Percentiles rank a stretch among this genome's conserved stretches.
Conservation (phyloP, 2,797 vertebrate species). For the Alfaro cultratus region DNA sequence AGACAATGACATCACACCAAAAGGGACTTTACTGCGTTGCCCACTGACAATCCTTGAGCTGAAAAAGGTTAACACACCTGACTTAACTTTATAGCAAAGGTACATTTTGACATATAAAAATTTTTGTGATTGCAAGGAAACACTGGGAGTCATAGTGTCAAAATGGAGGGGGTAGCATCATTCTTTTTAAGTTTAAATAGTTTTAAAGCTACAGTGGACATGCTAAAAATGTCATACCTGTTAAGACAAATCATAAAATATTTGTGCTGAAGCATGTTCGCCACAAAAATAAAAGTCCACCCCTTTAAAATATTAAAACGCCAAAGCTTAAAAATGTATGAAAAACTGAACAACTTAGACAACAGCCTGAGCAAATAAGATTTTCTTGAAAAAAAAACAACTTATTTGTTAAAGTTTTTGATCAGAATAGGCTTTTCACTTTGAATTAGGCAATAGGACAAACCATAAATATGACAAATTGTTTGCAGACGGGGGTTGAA, state of each 20-base stretch:
- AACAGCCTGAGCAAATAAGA: not conserved
- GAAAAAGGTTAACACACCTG: not conserved
- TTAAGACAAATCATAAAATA: not conserved
- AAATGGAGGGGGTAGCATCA: not conserved
- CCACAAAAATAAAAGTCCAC: not conserved
- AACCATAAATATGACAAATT: not conserved
- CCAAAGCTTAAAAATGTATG: not conserved
- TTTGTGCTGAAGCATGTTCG: not conserved
- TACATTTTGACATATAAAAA: not conserved
- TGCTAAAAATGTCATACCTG: not conserved
- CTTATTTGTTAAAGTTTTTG: not conserved
- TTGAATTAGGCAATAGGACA: not conserved
- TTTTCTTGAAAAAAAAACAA: not conserved
- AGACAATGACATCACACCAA: not conserved
- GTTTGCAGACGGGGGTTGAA: constrained; percentile 4
- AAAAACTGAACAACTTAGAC: not conserved
- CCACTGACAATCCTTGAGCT: not conserved
- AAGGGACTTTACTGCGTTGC: not conserved
- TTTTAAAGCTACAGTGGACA: not conserved
- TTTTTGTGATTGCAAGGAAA: not conserved
- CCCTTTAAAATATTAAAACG: not conserved
- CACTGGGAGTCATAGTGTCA: not conserved
- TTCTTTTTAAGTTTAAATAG: not conserved
- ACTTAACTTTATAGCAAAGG: not conserved
- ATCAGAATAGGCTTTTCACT: constrained; percentile 1